These are phyloP conservation scores for Lytechinus variegatus DNA, from an alignment of 35 echinoderm and acorn worm genomes.

Conservation along the genomic window DNA sequence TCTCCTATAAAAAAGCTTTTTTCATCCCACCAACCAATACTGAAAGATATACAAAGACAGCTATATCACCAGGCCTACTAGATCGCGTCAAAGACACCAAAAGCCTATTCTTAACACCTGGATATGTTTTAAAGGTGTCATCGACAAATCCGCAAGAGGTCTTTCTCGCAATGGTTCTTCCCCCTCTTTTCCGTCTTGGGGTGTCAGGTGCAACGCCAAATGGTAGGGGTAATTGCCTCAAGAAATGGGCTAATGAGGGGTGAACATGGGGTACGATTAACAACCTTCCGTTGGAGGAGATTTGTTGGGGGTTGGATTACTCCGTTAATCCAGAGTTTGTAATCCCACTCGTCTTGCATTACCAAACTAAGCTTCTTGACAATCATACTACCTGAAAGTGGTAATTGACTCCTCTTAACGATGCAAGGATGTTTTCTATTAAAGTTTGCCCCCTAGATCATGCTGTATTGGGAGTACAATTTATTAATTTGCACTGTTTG, in stretches of 20 bases:
- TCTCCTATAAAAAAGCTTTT: not conserved
- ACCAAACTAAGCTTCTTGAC: not conserved
- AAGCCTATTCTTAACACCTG: not conserved
- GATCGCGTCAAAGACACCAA: not conserved
- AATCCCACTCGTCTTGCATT: not conserved
- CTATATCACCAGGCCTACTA: not conserved
- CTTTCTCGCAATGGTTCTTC: not conserved
- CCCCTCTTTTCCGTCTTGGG: not conserved
- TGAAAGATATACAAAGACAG: not conserved
- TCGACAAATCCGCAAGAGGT: not conserved
- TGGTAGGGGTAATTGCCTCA: not conserved
- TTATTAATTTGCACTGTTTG: not conserved
- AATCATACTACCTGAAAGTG: not conserved
- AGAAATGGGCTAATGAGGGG: not conserved
- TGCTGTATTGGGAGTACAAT: not conserved
- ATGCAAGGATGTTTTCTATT: constrained; percentile 5
- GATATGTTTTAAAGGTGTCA: not conserved
- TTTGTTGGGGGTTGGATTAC: not conserved
- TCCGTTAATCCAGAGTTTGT: not conserved
- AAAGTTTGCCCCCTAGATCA: not conserved
- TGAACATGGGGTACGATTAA: not conserved
- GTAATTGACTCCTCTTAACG: constrained; percentile 3
- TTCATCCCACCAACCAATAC: not conserved
- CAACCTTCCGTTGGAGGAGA: not conserved
- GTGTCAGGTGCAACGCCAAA: not conserved